Evolutionary conservation across 2,113 vertebrate species (phyloP).

Genomic region (Vireo altiloquus): DNA sequence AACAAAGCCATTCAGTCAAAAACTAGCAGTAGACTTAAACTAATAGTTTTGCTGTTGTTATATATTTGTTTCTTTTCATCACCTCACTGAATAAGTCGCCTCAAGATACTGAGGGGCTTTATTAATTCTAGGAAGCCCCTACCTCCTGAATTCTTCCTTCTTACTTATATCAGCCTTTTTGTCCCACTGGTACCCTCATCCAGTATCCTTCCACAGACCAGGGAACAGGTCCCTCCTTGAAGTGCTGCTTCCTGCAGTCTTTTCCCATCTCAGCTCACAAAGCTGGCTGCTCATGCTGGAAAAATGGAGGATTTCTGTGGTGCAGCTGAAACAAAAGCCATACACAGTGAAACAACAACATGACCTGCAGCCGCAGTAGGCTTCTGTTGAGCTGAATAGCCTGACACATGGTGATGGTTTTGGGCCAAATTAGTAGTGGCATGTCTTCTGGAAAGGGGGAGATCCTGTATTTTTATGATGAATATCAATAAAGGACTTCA

Average conservation of each 20-base stretch:
- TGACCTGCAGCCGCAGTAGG: constrained; percentile 1
- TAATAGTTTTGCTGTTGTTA: neutral
- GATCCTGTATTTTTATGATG: neutral
- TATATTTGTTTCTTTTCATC: neutral
- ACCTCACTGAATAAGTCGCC: neutral
- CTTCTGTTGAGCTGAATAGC: neutral
- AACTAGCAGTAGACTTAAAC: neutral
- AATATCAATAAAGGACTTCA: neutral
- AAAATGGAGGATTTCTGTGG: neutral
- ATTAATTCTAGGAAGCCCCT: neutral
- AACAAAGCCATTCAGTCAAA: neutral
- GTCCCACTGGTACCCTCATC: neutral
- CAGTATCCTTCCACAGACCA: neutral
- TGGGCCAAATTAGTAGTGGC: neutral
- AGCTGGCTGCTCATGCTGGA: neutral
- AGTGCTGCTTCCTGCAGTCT: neutral
- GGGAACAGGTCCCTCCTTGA: neutral
- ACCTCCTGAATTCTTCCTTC: neutral
- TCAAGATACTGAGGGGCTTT: neutral
- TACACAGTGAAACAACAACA: neutral
- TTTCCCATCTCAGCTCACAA: neutral
- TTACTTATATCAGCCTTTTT: neutral
- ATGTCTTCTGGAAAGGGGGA: neutral
- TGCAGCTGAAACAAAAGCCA: neutral
- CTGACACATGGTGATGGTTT: constrained; percentile 17